phyloP scores from a whole-genome alignment of 1,140 invertebrate genomes.

The Macrotrachela quadricornifera region DNA sequence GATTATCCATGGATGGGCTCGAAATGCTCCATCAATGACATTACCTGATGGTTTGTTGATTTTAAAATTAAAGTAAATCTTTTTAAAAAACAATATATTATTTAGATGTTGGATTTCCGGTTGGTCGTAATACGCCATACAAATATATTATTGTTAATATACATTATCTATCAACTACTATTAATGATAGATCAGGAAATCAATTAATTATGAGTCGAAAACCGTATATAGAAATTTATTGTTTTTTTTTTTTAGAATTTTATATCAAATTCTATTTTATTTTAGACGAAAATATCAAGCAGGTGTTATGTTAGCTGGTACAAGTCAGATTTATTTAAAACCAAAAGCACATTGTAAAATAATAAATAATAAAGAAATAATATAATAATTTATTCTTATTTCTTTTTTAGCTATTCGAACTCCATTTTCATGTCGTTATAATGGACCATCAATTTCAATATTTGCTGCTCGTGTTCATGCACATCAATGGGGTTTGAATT shows the following conservation, averaged over 20 bases:
- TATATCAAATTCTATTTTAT: slow-evolving; percentile 13
- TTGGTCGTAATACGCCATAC: slow-evolving; percentile 32
- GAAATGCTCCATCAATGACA: slow-evolving; percentile 62
- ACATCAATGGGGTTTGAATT: not conserved
- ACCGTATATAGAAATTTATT: slow-evolving; percentile 36
- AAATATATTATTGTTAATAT: slow-evolving; percentile 55
- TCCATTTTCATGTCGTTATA: slow-evolving; percentile 8
- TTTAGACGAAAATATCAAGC: slow-evolving; percentile 18
- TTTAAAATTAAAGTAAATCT: too few species aligned
- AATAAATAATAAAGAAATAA: not conserved
- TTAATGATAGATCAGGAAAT: slow-evolving; percentile 56
- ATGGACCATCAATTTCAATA: not conserved
- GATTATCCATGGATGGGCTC: slow-evolving; percentile 89
- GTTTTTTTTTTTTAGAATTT: not conserved
- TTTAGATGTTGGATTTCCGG: slow-evolving; percentile 34
- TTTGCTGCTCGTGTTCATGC: slow-evolving; percentile 7
- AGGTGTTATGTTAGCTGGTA: slow-evolving; percentile 19
- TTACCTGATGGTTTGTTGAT: slow-evolving; percentile 45
- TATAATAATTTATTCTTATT: not conserved
- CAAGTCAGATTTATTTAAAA: slow-evolving; percentile 14
- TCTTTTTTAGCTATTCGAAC: not conserved
- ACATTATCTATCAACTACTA: slow-evolving; percentile 55
- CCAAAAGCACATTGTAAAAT: slow-evolving; percentile 14
- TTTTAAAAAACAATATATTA: too few species aligned
- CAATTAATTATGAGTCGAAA: slow-evolving; percentile 50